Evolutionary conservation across 2,797 vertebrate genomes (phyloP), one percentile per base, ranked within the genome.

Genomic region (Sebastes variabilis): DNA sequence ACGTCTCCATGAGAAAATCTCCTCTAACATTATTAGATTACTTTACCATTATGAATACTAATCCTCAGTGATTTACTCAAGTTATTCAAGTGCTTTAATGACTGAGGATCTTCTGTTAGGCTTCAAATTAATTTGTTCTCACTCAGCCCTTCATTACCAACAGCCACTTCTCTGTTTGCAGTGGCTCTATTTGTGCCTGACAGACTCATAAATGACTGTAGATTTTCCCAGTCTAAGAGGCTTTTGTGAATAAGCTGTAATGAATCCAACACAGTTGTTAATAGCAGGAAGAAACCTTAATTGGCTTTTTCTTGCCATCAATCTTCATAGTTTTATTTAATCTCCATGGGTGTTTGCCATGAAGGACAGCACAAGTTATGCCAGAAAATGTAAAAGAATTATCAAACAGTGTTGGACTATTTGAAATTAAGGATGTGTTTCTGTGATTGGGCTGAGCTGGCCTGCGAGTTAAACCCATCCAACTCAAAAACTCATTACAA

Each of bases 61-160:
- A 81, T 78, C 80, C 68, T 70, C 66, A 52, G 77, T 65, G 79
- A 81, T 34, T 79, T 32, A 24, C 75, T 82, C 29, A 29, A 83
- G 74, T 82, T 79, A 60, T 76, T 75, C 55, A 72, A 79, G 66
- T 69, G 78, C 52, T 75, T 82, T 82, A 84, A 89, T 66, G 80
- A 82, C n/a, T 25, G 32, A 66, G 24, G 68, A 87, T 52, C 66
- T 71, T 86, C 67, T 75, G 64, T 88, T 79, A 83, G 70, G 62
- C 2, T 38, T 27, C 68, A 78, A 87, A 89, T 88, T 58, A 87
- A 83, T 90, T 89, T 42, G 2, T 30, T 66, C 62, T 36, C 73
- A 80, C 72, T 76, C 56, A 77, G 72, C 12, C 75, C 46, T 20
- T 66, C 64, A 71, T 81, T 52, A 82, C 69, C 9, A 69, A 79